Base-by-base conservation (phyloP, 2,797 vertebrate species). In the Alcedo quadribrachys region DNA sequence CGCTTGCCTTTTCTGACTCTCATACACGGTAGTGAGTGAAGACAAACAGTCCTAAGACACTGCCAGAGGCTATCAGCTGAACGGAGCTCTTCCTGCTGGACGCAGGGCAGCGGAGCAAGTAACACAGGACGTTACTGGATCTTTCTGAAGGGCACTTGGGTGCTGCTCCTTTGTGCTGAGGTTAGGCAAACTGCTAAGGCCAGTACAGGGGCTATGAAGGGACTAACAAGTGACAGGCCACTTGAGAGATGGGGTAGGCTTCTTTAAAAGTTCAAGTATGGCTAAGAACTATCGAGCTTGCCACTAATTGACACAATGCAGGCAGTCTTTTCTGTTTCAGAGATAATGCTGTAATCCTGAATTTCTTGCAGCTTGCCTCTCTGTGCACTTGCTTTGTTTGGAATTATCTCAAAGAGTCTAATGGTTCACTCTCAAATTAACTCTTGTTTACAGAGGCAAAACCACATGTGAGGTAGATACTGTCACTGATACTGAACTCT, bases 391-490 rank as follows among this genome's bases (percentile, higher is more conserved):
- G 25, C 11, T 57, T 65, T 17, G 16, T 74, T 89, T 75, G 20
- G 75, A n/a, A 28, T 61, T 3, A 18, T 18, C 16, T 10, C 11
- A 14, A 2, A 15, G 12, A 46, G 8, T 22, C 24, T 55, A 27
- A 40, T 0, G 1, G 37, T 25, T 75, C 7, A 1, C 6, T 60
- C 5, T 42, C 22, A 30, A n/a, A 3, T 32, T 50, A 21, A 19
- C 5, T 57, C 8, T 32, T 0, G 0, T 46, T 87, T 65, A 24
- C 0, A 0, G 1, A 19, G 15, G 6, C 24, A 50, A 25, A 57
- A 5, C 11, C 6, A 33, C 54, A 43, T 4, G 0, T 32, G 20
- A 53, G 10, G 53, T 32, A 27, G 33, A 4, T 54, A 24, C 30
- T 42, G 79, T 43, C 82, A 25, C 13, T 0, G 0, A 4, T 22